Base-by-base conservation (phyloP, 1,140 invertebrate species). In the Ceratitis capitata region DNA sequence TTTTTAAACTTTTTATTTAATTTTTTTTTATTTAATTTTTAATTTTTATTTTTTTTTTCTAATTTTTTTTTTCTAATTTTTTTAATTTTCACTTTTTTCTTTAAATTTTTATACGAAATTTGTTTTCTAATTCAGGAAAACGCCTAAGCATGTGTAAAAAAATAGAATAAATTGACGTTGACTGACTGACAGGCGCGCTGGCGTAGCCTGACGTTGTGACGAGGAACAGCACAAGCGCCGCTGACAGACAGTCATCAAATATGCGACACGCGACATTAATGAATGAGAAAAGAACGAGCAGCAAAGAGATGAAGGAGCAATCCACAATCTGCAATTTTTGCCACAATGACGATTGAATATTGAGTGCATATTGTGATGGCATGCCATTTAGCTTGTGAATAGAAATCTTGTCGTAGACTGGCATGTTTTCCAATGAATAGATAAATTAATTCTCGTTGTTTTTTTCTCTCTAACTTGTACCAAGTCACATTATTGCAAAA, bases 251-350 rank as follows among this genome's bases (percentile, higher is more conserved):
- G 69, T 23, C 35, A 39, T 78, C 69, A 78, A 47, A 78, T 45
- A 78, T 78, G 39, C 19, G 69, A 39, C 69, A 78, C 69, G 69
- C 69, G 69, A 45, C 69, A 78, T 45, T 78, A 78, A 78, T 78
- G n/a, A 78, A 26, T 78, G 69, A n/a, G n/a, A 78, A 78, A 23
- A 26, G 69, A 47, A 42, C 7, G 5, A 12, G 29, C 23, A 64
- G 12, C n/a, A 61, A 61, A 10, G 10, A 78, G n/a, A 61, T 23
- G 45, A 0, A n/a, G 32, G 32, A 69, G 61, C 29, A 16, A 39
- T 45, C n/a, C n/a, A n/a, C n/a, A n/a, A n/a, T n/a, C n/a, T n/a
- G 35, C 69, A 19, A 47, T 26, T 61, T 26, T 23, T 14, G 35
- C 19, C 42, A 78, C 69, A 78, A 78, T 78, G 39, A 3, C 39